Conservation (phyloP, 2,797 vertebrate genomes). For the Centropyge bicolor region DNA sequence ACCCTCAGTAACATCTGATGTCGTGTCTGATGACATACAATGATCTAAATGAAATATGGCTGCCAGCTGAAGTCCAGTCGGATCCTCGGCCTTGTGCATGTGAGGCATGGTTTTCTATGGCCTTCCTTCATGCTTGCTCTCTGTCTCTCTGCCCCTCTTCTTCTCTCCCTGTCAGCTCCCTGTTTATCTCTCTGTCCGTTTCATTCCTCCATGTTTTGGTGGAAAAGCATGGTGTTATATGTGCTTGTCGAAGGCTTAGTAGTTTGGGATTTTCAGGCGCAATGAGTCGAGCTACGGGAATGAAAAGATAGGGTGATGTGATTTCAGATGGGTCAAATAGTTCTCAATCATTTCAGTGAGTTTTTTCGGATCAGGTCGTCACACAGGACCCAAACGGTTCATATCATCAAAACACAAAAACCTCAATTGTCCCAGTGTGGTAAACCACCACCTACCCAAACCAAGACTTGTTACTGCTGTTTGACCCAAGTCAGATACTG, state of each 20-base stretch:
- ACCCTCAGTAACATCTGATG: neutral
- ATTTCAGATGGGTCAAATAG: conserved; percentile 27
- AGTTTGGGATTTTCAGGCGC: neutral
- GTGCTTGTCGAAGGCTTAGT: conserved; percentile 39
- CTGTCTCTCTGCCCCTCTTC: conserved; percentile 50
- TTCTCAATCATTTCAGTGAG: neutral
- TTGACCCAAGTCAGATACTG: conserved; percentile 20
- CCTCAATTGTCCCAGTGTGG: conserved; percentile 6
- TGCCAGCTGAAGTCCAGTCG: conserved; percentile 17
- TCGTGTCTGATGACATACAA: neutral
- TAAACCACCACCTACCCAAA: neutral
- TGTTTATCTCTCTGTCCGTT: conserved; percentile 33
- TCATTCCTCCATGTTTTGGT: conserved; percentile 39
- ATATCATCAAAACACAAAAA: conserved; percentile 1
- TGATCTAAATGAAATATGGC: conserved; percentile 48
- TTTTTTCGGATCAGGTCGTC: conserved; percentile 18
- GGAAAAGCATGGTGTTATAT: conserved; percentile 64
- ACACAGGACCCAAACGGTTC: conserved; percentile 15
- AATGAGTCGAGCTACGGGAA: conserved; percentile 14
- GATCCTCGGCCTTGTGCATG: conserved; percentile 72
- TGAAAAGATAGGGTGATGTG: neutral
- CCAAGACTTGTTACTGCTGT: conserved; percentile 21
- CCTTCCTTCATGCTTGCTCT: conserved; percentile 65
- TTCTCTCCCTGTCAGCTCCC: conserved; percentile 42
- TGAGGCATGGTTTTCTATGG: conserved; percentile 71